Conservation (phyloP, 2,113 vertebrate species). For the Passer montanus region DNA sequence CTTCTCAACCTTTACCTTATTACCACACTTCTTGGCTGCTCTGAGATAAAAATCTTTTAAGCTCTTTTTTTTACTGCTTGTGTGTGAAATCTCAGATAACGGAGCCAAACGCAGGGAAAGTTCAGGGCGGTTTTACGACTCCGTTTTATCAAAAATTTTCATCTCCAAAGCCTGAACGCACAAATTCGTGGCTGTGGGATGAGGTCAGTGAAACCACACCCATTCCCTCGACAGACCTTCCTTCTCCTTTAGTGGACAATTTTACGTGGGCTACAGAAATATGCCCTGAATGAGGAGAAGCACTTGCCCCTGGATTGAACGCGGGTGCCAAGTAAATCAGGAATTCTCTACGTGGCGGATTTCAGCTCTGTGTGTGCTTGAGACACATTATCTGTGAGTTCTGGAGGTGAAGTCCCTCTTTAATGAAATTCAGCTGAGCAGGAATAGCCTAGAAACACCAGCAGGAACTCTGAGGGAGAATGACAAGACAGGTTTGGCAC, state of each 20-base stretch:
- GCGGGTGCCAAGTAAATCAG: neutral
- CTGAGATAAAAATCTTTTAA: constrained; percentile 49
- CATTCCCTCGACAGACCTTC: constrained; percentile 24
- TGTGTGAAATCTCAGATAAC: constrained; percentile 48
- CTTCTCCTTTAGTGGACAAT: neutral
- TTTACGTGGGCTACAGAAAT: constrained; percentile 16
- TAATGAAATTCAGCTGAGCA: constrained; percentile 81
- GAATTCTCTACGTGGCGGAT: neutral
- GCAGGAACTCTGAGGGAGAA: constrained; percentile 64
- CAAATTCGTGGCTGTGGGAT: constrained; percentile 35
- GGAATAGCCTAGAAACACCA: constrained; percentile 63
- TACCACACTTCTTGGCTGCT: constrained; percentile 68
- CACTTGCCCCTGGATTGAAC: neutral
- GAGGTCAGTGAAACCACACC: constrained; percentile 54
- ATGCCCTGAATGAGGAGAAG: neutral
- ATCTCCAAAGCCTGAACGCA: constrained; percentile 18
- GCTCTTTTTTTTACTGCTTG: neutral
- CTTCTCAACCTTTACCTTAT: constrained; percentile 75
- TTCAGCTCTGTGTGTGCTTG: neutral
- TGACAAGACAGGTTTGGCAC: constrained; percentile 76
- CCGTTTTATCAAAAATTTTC: constrained; percentile 35
- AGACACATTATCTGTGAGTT: constrained; percentile 54
- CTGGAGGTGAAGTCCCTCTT: constrained; percentile 60
- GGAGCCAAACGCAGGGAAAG: constrained; percentile 41
- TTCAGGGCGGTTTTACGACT: constrained; percentile 48